phyloP scores from a whole-genome alignment of 2,797 vertebrate genomes.

The Chelon auratus region DNA sequence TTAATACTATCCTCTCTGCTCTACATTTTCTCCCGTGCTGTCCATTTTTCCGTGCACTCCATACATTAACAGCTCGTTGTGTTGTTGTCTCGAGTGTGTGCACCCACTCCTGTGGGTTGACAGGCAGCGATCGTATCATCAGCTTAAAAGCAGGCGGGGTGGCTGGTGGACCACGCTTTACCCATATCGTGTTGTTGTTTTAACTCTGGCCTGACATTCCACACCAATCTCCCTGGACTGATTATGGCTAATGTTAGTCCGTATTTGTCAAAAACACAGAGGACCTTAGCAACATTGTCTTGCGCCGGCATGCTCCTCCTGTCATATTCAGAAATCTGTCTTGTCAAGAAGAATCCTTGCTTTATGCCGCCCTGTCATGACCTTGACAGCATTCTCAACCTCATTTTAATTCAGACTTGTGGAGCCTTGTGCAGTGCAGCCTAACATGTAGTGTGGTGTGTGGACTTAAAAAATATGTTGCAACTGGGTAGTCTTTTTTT shows the following conservation, averaged over 20 bases:
- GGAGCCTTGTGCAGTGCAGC: conserved; percentile 11
- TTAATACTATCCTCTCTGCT: conserved; percentile 19
- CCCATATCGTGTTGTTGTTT: conserved; percentile 4
- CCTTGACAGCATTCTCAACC: conserved; percentile 25
- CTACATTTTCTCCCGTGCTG: not conserved
- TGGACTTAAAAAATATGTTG: conserved; percentile 18
- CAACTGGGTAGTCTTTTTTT: not conserved
- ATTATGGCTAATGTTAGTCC: not conserved
- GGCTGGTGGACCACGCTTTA: not conserved
- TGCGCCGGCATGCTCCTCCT: conserved; percentile 1
- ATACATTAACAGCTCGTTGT: not conserved
- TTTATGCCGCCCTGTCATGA: conserved; percentile 10
- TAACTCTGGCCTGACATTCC: not conserved
- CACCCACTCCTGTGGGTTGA: not conserved
- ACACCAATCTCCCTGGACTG: not conserved
- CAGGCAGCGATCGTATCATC: not conserved
- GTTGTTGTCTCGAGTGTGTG: not conserved
- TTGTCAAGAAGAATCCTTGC: conserved; percentile 19
- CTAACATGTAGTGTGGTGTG: not conserved
- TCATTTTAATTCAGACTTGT: conserved; percentile 36
- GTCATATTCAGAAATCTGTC: conserved; percentile 35
- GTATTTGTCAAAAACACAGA: conserved; percentile 15
- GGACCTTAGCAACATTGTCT: conserved; percentile 12
- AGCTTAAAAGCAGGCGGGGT: conserved; percentile 3
- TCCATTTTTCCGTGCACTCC: not conserved